phyloP scores from a whole-genome alignment of 2,797 vertebrate genomes.

The Hyperoplus immaculatus region DNA sequence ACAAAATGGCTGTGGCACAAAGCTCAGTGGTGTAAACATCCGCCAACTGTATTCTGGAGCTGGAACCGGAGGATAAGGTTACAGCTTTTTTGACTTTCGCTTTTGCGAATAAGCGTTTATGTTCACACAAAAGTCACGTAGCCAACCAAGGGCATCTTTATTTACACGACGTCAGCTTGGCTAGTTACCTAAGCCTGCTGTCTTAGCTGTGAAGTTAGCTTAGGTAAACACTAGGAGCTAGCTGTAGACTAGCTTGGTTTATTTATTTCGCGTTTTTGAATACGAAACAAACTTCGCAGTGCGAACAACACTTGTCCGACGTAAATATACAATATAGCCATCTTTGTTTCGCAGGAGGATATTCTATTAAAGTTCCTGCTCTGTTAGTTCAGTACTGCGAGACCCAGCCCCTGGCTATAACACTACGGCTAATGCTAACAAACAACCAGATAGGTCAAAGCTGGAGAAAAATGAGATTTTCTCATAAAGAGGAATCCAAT shows the following conservation, averaged over 20 bases:
- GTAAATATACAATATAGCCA: fast-evolving
- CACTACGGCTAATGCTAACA: constrained; percentile 34
- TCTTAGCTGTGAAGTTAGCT: constrained; percentile 47
- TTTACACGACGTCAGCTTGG: neutral
- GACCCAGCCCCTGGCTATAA: neutral
- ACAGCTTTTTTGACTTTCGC: neutral
- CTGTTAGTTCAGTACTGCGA: neutral
- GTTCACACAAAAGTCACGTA: constrained; percentile 20
- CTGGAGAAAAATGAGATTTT: neutral
- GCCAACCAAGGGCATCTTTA: neutral
- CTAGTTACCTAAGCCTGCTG: neutral
- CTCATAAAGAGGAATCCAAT: fast-evolving
- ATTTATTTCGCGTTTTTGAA: constrained; percentile 2
- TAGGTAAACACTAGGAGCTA: constrained; percentile 10
- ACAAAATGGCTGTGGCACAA: constrained; percentile 67
- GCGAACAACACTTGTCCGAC: neutral
- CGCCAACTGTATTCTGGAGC: constrained; percentile 30
- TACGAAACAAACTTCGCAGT: neutral
- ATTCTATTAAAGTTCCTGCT: too few species aligned
- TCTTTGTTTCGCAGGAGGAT: neutral
- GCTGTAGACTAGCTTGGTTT: constrained; percentile 19
- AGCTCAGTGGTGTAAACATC: constrained; percentile 73
- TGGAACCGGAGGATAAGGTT: constrained; percentile 41
- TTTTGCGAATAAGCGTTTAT: constrained; percentile 50
- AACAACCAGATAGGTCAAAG: constrained; percentile 3